Evolutionary conservation across 1,140 invertebrate genomes (phyloP).

Genomic region (Bombus superbus): DNA sequence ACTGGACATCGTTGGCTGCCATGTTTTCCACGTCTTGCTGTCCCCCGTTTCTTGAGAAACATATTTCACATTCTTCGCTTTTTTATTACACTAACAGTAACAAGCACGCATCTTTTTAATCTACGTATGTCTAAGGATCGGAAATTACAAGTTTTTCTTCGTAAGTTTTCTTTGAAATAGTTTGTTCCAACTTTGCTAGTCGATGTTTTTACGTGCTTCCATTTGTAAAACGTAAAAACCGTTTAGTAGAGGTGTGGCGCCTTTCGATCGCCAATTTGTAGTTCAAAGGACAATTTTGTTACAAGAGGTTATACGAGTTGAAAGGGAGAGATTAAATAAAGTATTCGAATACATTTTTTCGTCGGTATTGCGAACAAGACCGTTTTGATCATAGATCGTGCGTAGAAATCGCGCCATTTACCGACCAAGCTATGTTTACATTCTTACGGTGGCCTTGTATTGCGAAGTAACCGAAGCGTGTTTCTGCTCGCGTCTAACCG

Average conservation of each 20-base stretch:
- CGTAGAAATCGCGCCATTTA: not conserved
- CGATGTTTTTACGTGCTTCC: not conserved
- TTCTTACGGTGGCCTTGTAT: not conserved
- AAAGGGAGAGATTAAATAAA: not conserved
- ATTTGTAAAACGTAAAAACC: not conserved
- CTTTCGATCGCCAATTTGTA: not conserved
- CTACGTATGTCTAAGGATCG: not conserved
- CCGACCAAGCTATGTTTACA: constrained; percentile 20
- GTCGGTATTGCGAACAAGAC: not conserved
- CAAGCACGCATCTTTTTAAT: not conserved
- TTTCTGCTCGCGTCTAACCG: not conserved
- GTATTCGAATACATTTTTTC: not conserved
- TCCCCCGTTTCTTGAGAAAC: not conserved
- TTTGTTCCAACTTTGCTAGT: not conserved
- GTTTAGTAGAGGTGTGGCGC: not conserved
- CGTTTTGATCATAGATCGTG: not conserved
- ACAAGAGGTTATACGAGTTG: not conserved
- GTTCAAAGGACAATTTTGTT: not conserved
- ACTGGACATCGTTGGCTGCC: not conserved
- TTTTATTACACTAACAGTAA: not conserved
- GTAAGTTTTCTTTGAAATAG: not conserved
- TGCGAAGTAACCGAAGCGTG: not conserved
- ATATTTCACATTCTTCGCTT: not conserved
- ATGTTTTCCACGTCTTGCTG: not conserved
- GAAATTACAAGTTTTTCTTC: not conserved